phyloP scores from a whole-genome alignment of 2,113 vertebrate genomes.

The Ophiodon elongatus region DNA sequence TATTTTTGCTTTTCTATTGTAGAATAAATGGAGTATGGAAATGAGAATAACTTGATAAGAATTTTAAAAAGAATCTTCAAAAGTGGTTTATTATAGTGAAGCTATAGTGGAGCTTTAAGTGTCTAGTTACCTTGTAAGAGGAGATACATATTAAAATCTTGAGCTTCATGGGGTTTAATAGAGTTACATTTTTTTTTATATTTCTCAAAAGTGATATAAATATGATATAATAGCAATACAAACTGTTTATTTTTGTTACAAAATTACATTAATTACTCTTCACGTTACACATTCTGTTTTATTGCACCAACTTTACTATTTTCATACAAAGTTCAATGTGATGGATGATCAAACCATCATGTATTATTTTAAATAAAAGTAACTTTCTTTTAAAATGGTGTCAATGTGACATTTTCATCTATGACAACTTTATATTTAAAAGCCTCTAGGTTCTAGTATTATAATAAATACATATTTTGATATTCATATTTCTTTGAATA shows the following conservation, averaged over 20 bases:
- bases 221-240: not conserved
- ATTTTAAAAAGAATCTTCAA: not conserved
- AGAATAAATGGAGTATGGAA: not conserved
- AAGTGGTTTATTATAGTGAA: not conserved
- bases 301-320: not conserved
- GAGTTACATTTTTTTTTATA: not conserved
- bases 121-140: not conserved
- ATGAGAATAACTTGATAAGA: not conserved
- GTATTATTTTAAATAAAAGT: not conserved
- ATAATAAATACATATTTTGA: not conserved
- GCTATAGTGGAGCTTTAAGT: not conserved
- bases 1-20: no score
- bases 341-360: not conserved
- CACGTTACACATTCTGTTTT: not conserved
- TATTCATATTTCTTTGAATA: not conserved
- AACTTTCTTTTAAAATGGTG: not conserved
- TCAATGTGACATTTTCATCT: not conserved
- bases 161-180: not conserved
- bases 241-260: not conserved
- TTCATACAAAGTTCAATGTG: no score
- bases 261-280: not conserved
- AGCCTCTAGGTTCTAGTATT: not conserved
- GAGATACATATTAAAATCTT: no score
- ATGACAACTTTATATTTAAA: not conserved
- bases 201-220: not conserved